Evolutionary conservation across 2,888 invertebrate genomes (phyloP).

Genomic region (Drosophila incognita): DNA sequence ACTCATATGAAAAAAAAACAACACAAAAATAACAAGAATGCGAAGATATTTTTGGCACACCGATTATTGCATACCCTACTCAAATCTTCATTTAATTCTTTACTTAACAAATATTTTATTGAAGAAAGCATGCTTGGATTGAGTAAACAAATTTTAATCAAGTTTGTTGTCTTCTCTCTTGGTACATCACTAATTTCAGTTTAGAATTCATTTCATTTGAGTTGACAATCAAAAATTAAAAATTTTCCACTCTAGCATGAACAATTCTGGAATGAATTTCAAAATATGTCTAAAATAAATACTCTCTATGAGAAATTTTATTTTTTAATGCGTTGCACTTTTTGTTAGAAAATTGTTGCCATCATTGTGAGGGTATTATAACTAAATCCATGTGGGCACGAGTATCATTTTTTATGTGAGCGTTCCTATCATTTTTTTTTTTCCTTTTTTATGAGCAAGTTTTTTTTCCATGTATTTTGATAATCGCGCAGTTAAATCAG

Average conservation of each 20-base stretch:
- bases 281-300: not conserved
- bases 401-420: constrained; percentile 48
- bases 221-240: not conserved
- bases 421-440: not conserved
- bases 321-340: not conserved
- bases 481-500: constrained; percentile 42
- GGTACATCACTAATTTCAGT: too few relatives aligned
- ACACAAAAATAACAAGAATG: not conserved
- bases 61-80: not conserved
- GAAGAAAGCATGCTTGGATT: too few relatives aligned
- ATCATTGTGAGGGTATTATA: not conserved
- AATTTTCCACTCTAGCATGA: not conserved
- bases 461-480: constrained; percentile 45
- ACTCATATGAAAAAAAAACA: constrained; percentile 44
- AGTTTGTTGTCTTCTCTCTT: not conserved
- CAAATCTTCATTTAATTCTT: not conserved
- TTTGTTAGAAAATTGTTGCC: not conserved
- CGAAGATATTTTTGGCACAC: not conserved
- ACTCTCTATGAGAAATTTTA: not conserved
- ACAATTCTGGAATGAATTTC: not conserved
- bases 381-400: constrained; percentile 56
- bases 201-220: not conserved
- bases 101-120: not conserved
- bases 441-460: constrained; percentile 43
- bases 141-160: not conserved